Evolutionary conservation across 2,888 invertebrate species (phyloP), one percentile per base, ranked within the genome.

Genomic region (Watsonalla binaria): DNA sequence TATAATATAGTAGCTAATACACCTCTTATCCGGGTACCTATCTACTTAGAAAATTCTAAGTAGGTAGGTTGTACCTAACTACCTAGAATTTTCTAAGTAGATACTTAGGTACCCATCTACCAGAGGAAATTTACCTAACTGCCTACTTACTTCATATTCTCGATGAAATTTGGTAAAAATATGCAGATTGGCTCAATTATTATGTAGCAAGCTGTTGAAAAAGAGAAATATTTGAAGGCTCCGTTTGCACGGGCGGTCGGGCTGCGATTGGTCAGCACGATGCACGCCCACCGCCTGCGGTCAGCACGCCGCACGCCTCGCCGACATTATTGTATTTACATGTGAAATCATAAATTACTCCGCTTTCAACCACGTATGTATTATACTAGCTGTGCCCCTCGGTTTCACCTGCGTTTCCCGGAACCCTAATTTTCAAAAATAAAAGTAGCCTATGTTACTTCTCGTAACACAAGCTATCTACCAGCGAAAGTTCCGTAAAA

Each of bases 251-350:
- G 55, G 62, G 64, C 62, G 70, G 63, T 62, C 56, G 65, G 63
- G 66, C 64, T 63, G 72, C 76, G 56, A 86, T 86, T 88, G 86
- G 87, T 63, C 75, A 71, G 60, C 48, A 47, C 62, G 64, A 62
- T 70, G 72, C 70, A 82, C 90, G 88, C 90, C 90, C 80, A 80
- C 79, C 75, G 86, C 87, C 86, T 66, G 80, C 68, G 82, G 88
- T 80, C 57, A 61, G 72, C 80, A 81, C 70, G 76, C 75, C 58
- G 64, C 65, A 72, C 73, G 73, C 76, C 75, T 76, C 70, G 62
- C 62, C 66, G 69, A 60, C 24, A 24, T 8, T 42, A 42, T 42
- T 61, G 69, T 68, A 69, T 76, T 82, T 80, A 78, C 68, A 83
- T 80, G 81, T 80, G 79, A 82, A 82, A 83, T 84, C 72, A 75